Conservation (phyloP, 2,797 vertebrate genomes). For the Mus minutoides region DNA sequence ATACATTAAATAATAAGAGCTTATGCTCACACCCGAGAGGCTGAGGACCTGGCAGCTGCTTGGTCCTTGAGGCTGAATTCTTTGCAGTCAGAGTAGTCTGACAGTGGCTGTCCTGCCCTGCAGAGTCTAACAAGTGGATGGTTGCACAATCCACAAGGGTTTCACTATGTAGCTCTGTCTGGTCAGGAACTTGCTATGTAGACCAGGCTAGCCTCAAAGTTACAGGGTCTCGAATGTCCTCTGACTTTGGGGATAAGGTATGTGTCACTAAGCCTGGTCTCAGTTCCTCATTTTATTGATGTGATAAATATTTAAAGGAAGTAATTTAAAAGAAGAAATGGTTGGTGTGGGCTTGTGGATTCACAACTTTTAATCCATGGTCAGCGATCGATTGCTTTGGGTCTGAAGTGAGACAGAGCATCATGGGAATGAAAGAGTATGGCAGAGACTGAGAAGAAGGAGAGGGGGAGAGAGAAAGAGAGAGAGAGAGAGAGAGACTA, state of each 20-base stretch:
- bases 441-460: not conserved
- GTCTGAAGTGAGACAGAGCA: not conserved
- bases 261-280: not conserved
- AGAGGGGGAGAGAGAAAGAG: not conserved
- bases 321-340: not conserved
- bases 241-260: not conserved
- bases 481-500: not conserved
- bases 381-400: not conserved
- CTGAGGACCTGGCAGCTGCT: not conserved
- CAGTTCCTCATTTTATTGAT: not conserved
- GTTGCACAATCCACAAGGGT: not conserved
- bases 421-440: not conserved
- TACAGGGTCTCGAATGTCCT: not conserved
- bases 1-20: not conserved
- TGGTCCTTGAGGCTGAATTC: not conserved
- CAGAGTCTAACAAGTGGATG: not conserved
- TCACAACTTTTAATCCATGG: not conserved
- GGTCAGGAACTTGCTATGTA: not conserved
- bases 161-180: not conserved
- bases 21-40: not conserved
- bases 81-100: not conserved
- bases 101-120: not conserved
- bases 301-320: not conserved
- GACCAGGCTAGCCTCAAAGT: not conserved
- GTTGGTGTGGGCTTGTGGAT: not conserved